Evolutionary conservation across 2,888 invertebrate species (phyloP).

Genomic region (Aphelenchoides bicaudatus): DNA sequence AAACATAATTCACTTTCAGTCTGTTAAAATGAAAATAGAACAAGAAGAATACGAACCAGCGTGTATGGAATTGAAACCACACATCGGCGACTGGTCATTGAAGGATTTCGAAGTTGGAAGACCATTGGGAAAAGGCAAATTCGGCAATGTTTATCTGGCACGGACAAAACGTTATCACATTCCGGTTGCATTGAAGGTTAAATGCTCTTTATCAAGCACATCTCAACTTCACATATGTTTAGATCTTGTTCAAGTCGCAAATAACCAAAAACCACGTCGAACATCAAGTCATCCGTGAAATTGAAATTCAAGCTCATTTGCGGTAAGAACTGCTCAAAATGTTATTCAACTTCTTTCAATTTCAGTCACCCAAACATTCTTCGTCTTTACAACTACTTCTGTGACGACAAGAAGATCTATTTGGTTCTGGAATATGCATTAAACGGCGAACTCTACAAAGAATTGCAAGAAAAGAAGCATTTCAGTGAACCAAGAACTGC

Average conservation of each 20-base stretch:
- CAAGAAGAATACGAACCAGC: no score
- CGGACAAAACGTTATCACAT: slow-evolving; percentile 80
- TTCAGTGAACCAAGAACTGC: slow-evolving; percentile 59
- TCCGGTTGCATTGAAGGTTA: slow-evolving; percentile 65
- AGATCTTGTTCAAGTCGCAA: slow-evolving; percentile 85
- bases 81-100: no score
- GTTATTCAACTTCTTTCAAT: background rate
- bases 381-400: slow-evolving; percentile 60
- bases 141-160: slow-evolving; percentile 91
- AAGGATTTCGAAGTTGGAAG: slow-evolving; percentile 92
- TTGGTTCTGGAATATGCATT: slow-evolving; percentile 61
- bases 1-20: no score
- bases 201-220: no score
- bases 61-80: no score
- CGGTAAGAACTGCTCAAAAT: slow-evolving; percentile 63
- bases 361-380: slow-evolving; percentile 61
- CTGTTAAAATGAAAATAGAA: no score
- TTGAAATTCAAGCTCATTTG: slow-evolving; percentile 72
- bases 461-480: slow-evolving; percentile 44
- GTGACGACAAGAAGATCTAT: slow-evolving; percentile 60
- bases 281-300: slow-evolving; percentile 89
- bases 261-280: slow-evolving; percentile 80
- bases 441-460: slow-evolving; percentile 41
- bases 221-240: slow-evolving; percentile 18
- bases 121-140: slow-evolving; percentile 89